Evolutionary conservation across 2,888 invertebrate genomes (phyloP), one percentile per base, ranked within the genome.

Genomic region (Diarsia brunnea): DNA sequence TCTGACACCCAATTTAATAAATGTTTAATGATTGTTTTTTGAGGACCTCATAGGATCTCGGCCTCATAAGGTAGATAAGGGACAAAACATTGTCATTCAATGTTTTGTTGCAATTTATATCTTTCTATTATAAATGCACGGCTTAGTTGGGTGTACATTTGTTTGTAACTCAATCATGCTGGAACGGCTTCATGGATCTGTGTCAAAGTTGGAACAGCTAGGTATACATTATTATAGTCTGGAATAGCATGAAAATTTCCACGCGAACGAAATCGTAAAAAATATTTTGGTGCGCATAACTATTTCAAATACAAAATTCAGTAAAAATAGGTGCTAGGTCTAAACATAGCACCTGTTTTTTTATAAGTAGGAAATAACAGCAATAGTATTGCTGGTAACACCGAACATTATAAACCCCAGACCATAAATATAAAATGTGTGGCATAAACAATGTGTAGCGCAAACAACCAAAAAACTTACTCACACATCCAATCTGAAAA

Each of bases 401-500:
- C 16, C 0, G 27, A 24, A 31, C 47, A 24, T 53, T 31, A 73
- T 61, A n/a, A 51, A 51, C 27, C 4, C 10, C 27, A 19, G 7
- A 58, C 24, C 55, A 58, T 58, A 16, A 27, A 8, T 16, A 27
- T 58, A 58, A 14, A 27, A 58, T 58, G 14, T 27, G 27, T 16
- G 24, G 24, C 24, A 58, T 58, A 31, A 31, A 27, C 31, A 14
- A 47, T 27, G 11, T n/a, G 45, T 55, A 53, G n/a, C 21, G 45
- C 24, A 60, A 60, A 81, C 21, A 58, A 58, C 38, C 3, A 5
- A 21, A 67, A 68, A 76, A 68, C 51, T 38, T 31, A 16, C 58
- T 60, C 58, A 58, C 43, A 67, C 43, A 69, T 8, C 14, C 24
- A 72, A 71, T 63, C 21, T 31, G 65, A 60, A 65, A 79, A 84